These are phyloP conservation scores for Endomychus coccineus DNA, from an alignment of 2,888 invertebrate genomes.

Conservation along the genomic window DNA sequence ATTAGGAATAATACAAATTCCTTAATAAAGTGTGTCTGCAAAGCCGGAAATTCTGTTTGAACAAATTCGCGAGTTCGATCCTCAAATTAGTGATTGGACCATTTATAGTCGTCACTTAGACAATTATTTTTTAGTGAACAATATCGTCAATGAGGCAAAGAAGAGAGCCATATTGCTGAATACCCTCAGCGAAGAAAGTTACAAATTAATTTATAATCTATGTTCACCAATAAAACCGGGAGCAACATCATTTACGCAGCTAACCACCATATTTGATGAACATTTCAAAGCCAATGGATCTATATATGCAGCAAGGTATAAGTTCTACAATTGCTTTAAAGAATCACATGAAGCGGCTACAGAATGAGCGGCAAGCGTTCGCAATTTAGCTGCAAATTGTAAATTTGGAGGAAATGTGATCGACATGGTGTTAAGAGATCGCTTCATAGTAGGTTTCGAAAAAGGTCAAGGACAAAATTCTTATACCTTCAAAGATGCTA, in stretches of 20 bases:
- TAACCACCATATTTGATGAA: constrained; percentile 13
- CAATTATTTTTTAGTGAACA: constrained; percentile 16
- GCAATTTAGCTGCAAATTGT: constrained; percentile 15
- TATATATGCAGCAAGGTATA: constrained; percentile 14
- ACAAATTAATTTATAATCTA: constrained; percentile 18
- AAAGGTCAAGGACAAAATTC: no score
- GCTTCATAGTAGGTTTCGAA: constrained; percentile 12
- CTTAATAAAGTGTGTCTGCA: no score
- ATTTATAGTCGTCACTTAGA: constrained; percentile 14
- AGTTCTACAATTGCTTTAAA: constrained; percentile 15
- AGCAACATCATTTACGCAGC: constrained; percentile 12
- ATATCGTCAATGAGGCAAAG: constrained; percentile 9
- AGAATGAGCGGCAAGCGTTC: constrained; percentile 17
- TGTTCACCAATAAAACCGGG: constrained; percentile 15
- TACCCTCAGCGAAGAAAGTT: constrained; percentile 13
- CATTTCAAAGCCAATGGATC: constrained; percentile 16
- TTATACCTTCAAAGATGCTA: no score
- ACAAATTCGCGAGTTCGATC: constrained; percentile 16
- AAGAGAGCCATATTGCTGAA: constrained; percentile 15
- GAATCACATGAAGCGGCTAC: constrained; percentile 11
- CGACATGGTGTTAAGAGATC: constrained; percentile 15
- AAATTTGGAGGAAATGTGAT: constrained; percentile 12
- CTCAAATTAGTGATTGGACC: constrained; percentile 14
- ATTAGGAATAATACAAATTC: no score
- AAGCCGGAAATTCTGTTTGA: no score